phyloP scores from a whole-genome alignment of 2,888 invertebrate genomes.

The Microplitis manilae region DNA sequence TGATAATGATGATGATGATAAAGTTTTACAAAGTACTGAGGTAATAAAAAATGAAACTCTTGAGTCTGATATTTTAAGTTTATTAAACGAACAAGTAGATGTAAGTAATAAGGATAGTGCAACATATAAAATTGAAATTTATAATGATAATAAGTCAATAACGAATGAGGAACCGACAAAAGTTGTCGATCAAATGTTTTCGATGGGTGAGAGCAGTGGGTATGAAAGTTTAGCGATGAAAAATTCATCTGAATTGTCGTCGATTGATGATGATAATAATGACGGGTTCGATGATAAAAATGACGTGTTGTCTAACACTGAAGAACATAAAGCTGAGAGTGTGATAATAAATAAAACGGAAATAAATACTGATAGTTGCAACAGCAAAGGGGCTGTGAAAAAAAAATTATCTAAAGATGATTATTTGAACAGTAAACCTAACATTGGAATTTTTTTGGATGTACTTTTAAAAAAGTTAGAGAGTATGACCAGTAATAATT shows the following conservation, averaged over 20 bases:
- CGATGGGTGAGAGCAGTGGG: slow-evolving; percentile 84
- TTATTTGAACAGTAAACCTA: slow-evolving; percentile 67
- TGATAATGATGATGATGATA: slow-evolving; percentile 33
- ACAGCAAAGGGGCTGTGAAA: not conserved
- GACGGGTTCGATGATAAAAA: not conserved
- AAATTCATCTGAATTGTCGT: slow-evolving; percentile 59
- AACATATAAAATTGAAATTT: slow-evolving; percentile 35
- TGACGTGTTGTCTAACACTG: not conserved
- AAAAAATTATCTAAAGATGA: slow-evolving; percentile 35
- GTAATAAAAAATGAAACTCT: slow-evolving; percentile 61
- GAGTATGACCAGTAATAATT: slow-evolving; percentile 86
- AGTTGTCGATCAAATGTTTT: slow-evolving; percentile 77
- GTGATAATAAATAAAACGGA: slow-evolving; percentile 8
- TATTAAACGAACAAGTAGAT: slow-evolving; percentile 60
- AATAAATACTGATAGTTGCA: not conserved
- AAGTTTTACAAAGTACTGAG: slow-evolving; percentile 60
- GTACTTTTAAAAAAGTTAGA: slow-evolving; percentile 87
- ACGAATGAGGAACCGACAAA: slow-evolving; percentile 59
- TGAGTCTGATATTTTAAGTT: not conserved
- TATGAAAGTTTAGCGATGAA: slow-evolving; percentile 79
- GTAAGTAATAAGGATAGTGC: slow-evolving; percentile 40
- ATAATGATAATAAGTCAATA: slow-evolving; percentile 46
- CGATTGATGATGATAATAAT: slow-evolving; percentile 11
- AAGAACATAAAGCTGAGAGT: not conserved
- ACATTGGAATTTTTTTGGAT: slow-evolving; percentile 78